These are phyloP conservation scores for Mesochorus sp. DNA, from an alignment of 2,888 invertebrate genomes.

Conservation along the genomic window DNA sequence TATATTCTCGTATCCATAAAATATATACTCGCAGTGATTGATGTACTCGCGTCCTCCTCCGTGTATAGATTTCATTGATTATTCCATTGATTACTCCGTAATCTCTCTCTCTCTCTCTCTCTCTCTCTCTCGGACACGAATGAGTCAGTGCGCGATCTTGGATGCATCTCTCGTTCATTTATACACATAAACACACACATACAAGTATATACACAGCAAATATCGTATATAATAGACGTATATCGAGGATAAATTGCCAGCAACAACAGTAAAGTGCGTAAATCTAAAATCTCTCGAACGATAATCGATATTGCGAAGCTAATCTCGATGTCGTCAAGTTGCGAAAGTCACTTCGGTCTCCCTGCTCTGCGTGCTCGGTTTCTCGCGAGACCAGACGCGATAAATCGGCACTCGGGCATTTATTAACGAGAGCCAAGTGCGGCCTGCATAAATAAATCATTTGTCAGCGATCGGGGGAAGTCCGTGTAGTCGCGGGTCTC, in stretches of 20 bases:
- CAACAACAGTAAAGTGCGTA: slow-evolving; percentile 48
- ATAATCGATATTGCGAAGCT: slow-evolving; percentile 20
- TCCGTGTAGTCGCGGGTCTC: too few relatives aligned
- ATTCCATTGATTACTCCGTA: slow-evolving; percentile 32
- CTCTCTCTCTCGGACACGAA: slow-evolving; percentile 16
- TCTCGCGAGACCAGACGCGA: slow-evolving; percentile 56
- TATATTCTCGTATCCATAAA: background rate
- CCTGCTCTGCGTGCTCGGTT: too few relatives aligned
- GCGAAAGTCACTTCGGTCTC: too few relatives aligned
- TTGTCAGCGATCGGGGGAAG: slow-evolving; percentile 71
- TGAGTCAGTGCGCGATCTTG: slow-evolving; percentile 30
- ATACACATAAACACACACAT: background rate
- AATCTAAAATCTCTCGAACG: slow-evolving; percentile 34
- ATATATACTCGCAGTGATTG: slow-evolving; percentile 42
- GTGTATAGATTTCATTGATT: slow-evolving; percentile 49
- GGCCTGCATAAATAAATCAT: slow-evolving; percentile 72
- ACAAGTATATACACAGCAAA: too few relatives aligned
- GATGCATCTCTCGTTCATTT: background rate
- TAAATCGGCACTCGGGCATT: slow-evolving; percentile 62
- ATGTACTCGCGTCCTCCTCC: slow-evolving; percentile 39
- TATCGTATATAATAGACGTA: background rate
- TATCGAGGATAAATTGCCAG: slow-evolving; percentile 31
- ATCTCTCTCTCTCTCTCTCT: slow-evolving; percentile 23
- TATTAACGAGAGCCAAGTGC: slow-evolving; percentile 72
- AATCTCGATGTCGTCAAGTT: slow-evolving; percentile 32